Evolutionary conservation across 2,113 vertebrate genomes (phyloP), one percentile per base, ranked within the genome.

Genomic region (Barnardius zonarius): DNA sequence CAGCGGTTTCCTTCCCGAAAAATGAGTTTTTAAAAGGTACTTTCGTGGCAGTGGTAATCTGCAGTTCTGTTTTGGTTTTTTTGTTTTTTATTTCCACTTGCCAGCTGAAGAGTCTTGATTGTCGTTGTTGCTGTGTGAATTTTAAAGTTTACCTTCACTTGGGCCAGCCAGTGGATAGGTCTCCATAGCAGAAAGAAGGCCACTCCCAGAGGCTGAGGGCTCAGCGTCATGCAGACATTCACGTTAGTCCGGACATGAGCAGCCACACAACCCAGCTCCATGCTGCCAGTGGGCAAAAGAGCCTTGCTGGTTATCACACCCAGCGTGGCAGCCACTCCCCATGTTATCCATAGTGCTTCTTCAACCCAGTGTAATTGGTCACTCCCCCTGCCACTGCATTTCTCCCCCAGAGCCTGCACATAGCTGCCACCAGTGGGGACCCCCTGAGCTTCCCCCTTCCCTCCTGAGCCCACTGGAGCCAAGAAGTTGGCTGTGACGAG

Each of bases 321-420:
- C 1, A 0, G 5, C 31, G 18, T 1, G 3, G 15, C 2, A 2
- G 22, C 37, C 31, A 12, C 22, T 88, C 33, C 33, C 54, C 10
- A 4, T 0, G 0, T 3, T 8, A 9, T 16, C 16, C 41, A 11
- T 0, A 30, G 10, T 2, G 0, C n/a, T 16, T 48, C 51, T 43
- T 43, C 3, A 2, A 7, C 6, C 31, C 10, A 35, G 6, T 30
- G 18, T 5, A 51, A 44, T 12, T 5, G 2, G 16, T 3, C 5
- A 1, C 18, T 62, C 7, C 25, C 0, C 1, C 59, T 17, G 9
- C 16, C 3, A 2, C 25, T 48, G 12, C 9, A 2, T 22, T 37
- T 30, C 11, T 59, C 5, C 8, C 15, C 18, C 7, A 43, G 13
- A 83, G 35, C 25, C 39, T 33, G 22, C 25, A 8, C 0, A 0